Conservation (phyloP, 2,113 vertebrate species). For the Eolophus roseicapilla region DNA sequence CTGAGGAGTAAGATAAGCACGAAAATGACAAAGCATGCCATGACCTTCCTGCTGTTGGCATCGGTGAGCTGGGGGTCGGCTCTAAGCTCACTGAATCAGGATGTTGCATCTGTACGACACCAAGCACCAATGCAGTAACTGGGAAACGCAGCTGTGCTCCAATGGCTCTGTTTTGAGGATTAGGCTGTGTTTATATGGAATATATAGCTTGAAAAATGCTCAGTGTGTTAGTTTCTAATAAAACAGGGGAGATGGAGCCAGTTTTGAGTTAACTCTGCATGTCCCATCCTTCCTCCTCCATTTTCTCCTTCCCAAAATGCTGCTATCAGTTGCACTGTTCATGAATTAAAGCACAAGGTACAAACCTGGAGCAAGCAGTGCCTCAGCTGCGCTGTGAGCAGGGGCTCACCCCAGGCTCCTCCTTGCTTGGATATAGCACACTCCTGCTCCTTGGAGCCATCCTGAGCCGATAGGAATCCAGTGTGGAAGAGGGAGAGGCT, state of each 20-base stretch:
- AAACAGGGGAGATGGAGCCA: neutral
- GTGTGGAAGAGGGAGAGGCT: neutral
- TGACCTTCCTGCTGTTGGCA: neutral
- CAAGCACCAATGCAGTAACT: neutral
- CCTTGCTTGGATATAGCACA: neutral
- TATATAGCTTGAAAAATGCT: neutral
- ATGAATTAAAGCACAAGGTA: rapidly evolving
- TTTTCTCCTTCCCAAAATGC: neutral
- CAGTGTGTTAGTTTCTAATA: neutral
- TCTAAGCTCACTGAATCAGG: neutral
- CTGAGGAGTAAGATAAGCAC: neutral
- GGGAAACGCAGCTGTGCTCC: neutral
- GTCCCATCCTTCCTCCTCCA: neutral
- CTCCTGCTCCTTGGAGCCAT: neutral
- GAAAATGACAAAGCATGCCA: neutral
- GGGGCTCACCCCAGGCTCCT: neutral
- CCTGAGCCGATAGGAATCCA: neutral
- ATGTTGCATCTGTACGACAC: neutral
- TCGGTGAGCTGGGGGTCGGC: neutral
- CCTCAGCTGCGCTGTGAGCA: neutral
- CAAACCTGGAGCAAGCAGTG: neutral
- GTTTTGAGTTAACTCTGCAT: neutral
- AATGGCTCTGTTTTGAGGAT: neutral
- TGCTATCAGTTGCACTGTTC: neutral
- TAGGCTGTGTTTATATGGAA: neutral